Evolutionary conservation across 64 coral and sea anemone genomes (phyloP), one percentile per base, ranked within the genome.

Genomic region (Acropora tenuis): DNA sequence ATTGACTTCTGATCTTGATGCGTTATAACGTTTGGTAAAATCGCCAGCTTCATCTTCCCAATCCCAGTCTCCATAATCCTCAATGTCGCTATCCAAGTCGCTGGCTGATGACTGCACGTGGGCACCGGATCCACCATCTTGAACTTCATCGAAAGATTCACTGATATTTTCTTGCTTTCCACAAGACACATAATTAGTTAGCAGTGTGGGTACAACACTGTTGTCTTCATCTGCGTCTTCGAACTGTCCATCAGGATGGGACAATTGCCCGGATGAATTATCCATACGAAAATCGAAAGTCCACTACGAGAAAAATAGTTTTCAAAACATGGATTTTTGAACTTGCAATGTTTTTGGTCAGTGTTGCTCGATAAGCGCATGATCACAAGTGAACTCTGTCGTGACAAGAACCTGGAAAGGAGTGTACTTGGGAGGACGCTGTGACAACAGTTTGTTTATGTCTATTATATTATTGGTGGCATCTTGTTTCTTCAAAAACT

Each of bases 1-100:
- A 17, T 87, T 91, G 15, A 88, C 88, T 43, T 87, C 79, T 42
- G 91, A 93, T 80, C 79, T 95, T 52, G 91, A 94, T 43, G 97
- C 91, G 17, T 99, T 99, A 60, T 96, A 96, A 43, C 94, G 89
- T 89, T 99, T 99, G 2, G 94, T 96, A 78, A 99, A 95, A 92
- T 99, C 97, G 18, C 97, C 92, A 17, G 77, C 89, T 61, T 96
- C 91, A 53, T 99, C 97, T 86, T 96, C 94, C 97, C 97, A 99
- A 57, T 99, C 97, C 91, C 91, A 99, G 20, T 87, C 94, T 47
- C 79, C 87, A 43, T 84, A 93, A 59, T 99, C 97, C 19, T 96
- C 94, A 42, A 93, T 93, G 17, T 90, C 90, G 11, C 84, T 73
- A 71, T 75, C 55, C 41, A 45, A 86, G 50, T 95, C 83, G 40